A percentile compares a stretch with the other conserved stretches of the same genome.
These are phyloP conservation scores for Pollenia griseotomentosa DNA, from an alignment of 2,888 invertebrate species.

Conservation along the genomic window DNA sequence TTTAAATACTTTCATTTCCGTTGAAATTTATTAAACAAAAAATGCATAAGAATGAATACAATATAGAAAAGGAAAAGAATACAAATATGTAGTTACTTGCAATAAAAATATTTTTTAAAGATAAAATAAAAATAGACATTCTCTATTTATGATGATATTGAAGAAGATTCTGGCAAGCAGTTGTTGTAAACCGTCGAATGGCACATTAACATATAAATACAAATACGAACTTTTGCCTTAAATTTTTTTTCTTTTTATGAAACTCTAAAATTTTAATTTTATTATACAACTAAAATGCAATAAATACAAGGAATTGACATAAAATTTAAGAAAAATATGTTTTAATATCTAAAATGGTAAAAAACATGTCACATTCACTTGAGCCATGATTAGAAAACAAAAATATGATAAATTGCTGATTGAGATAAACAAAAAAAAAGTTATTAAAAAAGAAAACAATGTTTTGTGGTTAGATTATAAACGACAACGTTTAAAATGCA, in stretches of 20 bases:
- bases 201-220: conserved; percentile 46
- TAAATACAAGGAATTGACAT: conserved; percentile 1
- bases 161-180: conserved; percentile 9
- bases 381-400: conserved; percentile 33
- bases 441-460: not conserved
- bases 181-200: conserved; percentile 44
- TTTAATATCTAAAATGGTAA: not conserved
- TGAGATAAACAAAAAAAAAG: not conserved
- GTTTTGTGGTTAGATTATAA: not conserved
- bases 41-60: conserved; percentile 7
- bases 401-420: conserved; percentile 39
- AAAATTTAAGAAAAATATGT: conserved; percentile 1
- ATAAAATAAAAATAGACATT: conserved; percentile 36
- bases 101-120: not conserved
- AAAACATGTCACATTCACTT: conserved; percentile 59
- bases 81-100: not conserved
- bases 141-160: conserved; percentile 43
- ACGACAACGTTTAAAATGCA: not conserved
- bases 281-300: conserved; percentile 26
- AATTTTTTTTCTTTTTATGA: not conserved
- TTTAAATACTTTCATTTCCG: conserved; percentile 68
- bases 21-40: conserved; percentile 47
- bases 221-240: not conserved
- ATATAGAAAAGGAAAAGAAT: conserved; percentile 45
- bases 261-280: conserved; percentile 27